Conservation (phyloP, 2,797 vertebrate species). For the Sebastolobus altivelis region DNA sequence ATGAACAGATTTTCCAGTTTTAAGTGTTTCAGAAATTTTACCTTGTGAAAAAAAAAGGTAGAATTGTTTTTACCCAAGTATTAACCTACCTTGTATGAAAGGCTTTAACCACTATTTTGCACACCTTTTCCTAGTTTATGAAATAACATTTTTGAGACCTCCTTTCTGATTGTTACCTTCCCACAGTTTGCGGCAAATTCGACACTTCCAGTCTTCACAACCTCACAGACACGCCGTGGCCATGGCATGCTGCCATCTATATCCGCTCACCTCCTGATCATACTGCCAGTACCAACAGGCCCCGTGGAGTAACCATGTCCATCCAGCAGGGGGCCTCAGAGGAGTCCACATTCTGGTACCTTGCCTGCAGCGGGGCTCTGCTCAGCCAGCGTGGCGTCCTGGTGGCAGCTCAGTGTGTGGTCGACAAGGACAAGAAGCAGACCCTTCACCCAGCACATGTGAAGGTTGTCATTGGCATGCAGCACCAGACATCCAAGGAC, state of each 20-base stretch:
- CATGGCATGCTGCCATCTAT: slow-evolving; percentile 93
- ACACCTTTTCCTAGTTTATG: background rate
- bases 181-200: slow-evolving; percentile 90
- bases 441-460: slow-evolving; percentile 86
- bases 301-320: background rate
- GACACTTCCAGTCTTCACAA: slow-evolving; percentile 80
- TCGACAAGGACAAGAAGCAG: slow-evolving; percentile 83
- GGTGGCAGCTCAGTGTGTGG: slow-evolving; percentile 92
- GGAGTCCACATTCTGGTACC: slow-evolving; percentile 85
- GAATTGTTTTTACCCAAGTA: background rate
- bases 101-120: background rate
- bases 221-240: slow-evolving; percentile 85
- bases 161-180: slow-evolving; percentile 5
- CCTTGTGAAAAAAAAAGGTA: background rate
- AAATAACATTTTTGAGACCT: background rate
- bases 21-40: background rate
- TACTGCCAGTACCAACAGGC: slow-evolving; percentile 24
- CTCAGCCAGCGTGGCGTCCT: slow-evolving; percentile 89
- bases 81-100: background rate
- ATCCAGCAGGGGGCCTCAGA: slow-evolving; percentile 66
- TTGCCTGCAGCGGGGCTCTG: slow-evolving; percentile 92
- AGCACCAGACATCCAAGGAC: slow-evolving; percentile 75
- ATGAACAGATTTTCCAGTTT: background rate
- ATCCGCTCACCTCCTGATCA: slow-evolving; percentile 78
- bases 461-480: slow-evolving; percentile 88